A percentile compares a stretch with the other conserved stretches of the same genome.
Evolutionary conservation across 2,888 invertebrate species (phyloP).

Genomic region (Yponomeuta sedellus): DNA sequence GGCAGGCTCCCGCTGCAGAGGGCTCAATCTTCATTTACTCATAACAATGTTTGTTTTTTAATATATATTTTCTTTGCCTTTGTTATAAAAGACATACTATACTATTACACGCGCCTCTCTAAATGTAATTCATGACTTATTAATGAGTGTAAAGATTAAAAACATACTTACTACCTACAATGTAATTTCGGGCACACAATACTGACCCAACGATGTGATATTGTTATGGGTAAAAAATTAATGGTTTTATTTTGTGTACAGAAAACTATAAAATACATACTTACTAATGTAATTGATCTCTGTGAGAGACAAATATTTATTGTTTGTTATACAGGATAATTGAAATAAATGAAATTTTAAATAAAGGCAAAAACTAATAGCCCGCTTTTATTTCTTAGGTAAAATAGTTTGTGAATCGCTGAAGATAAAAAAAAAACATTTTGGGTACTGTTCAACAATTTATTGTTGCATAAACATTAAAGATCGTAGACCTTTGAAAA

Average conservation of each 20-base stretch:
- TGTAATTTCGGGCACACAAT: constrained; percentile 49
- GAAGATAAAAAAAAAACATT: background rate
- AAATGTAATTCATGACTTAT: background rate
- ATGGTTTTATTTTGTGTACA: constrained; percentile 70
- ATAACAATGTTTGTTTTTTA: constrained; percentile 25
- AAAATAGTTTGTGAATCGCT: background rate
- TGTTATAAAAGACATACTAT: constrained; percentile 12
- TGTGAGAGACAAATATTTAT: constrained; percentile 60
- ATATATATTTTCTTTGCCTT: constrained; percentile 8
- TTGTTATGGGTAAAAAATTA: constrained; percentile 58
- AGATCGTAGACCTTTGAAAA: constrained; percentile 51
- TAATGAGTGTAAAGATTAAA: background rate
- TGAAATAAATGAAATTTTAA: constrained; percentile 62
- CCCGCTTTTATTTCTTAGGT: constrained; percentile 7
- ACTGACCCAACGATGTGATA: constrained; percentile 71
- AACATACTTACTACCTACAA: constrained; percentile 28
- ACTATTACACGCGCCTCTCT: background rate
- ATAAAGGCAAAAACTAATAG: constrained; percentile 57
- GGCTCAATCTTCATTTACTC: constrained; percentile 22
- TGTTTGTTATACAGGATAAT: constrained; percentile 71
- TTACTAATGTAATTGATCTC: constrained; percentile 46
- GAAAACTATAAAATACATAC: constrained; percentile 44
- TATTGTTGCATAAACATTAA: constrained; percentile 58
- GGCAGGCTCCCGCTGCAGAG: constrained; percentile 38
- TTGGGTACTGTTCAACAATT: constrained; percentile 45